Base-by-base conservation (phyloP, 2,888 invertebrate genomes). In the Taphrorychus bicolor region DNA sequence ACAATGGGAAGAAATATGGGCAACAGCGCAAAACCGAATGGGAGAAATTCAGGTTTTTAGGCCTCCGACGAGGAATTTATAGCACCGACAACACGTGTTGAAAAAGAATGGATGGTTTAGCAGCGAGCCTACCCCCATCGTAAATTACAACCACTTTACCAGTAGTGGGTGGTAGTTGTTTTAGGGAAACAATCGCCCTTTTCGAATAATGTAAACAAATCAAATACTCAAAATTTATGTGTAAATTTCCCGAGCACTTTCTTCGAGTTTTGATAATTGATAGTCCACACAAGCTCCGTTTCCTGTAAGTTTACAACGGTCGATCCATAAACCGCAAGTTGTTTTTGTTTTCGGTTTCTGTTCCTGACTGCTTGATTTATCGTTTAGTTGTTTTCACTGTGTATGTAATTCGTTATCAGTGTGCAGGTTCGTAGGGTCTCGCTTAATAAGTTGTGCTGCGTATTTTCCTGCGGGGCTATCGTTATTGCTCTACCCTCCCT, bases 1-100 rank as follows among this genome's bases (percentile, higher is more conserved):
- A 69, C 69, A 69, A 69, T 69, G 45, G 53, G 54, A 65, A 69
- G 69, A 69, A 69, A 65, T 69, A 69, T 69, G 65, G 61, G 59
- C 59, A 61, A 62, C 48, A 51, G 61, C 58, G 58, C 23, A 59
- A 45, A 41, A 23, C 56, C 64, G 69, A 64, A 59, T 53, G 57
- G 45, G 56, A 64, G 63, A 64, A 64, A 64, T 69, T 59, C 58
- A 60, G 54, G 64, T 69, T 69, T 68, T 69, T 69, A 60, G 69
- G 69, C 68, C 67, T 66, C 49, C 56, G 41, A 45, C 41, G 57
- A 56, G n/a, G 60, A 49, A 69, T 69, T 69, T 69, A 69, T 64
- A 57, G 59, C 59, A 59, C 53, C 42, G 17, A 62, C n/a, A n/a
- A n/a, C 59, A 67, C 62, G 59, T 62, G 62, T 62, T 58, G 40